Conservation (phyloP, 2,797 vertebrate genomes). For the Okamejei kenojei region DNA sequence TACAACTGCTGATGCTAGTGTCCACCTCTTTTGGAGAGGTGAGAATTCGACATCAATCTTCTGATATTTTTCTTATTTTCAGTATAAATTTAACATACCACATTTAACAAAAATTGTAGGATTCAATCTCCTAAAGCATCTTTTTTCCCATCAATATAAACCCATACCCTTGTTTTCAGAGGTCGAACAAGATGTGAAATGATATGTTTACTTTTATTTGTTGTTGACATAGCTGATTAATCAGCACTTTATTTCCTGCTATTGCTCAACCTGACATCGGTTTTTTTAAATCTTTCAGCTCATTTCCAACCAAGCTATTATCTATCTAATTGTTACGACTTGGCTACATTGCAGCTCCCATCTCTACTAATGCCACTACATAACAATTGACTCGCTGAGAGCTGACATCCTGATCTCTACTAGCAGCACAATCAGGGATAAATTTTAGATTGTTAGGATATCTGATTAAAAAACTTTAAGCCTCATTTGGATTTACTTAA, state of each 20-base stretch:
- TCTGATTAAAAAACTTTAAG: too few species aligned
- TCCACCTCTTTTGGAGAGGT: conserved; percentile 96
- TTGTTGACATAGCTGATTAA: background rate
- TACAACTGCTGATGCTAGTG: conserved; percentile 93
- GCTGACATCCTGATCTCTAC: too few species aligned
- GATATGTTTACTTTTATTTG: background rate
- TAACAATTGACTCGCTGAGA: too few species aligned
- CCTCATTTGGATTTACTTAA: too few species aligned
- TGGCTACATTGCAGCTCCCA: too few species aligned
- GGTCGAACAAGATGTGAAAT: background rate
- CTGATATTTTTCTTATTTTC: background rate
- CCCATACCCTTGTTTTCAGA: background rate
- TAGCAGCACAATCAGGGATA: too few species aligned
- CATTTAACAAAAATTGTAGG: background rate
- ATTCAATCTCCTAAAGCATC: background rate
- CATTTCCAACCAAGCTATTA: too few species aligned
- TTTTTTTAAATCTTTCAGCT: too few species aligned
- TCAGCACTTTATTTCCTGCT: background rate
- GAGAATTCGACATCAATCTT: conserved; percentile 40
- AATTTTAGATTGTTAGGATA: too few species aligned
- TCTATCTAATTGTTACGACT: too few species aligned
- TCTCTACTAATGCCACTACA: too few species aligned
- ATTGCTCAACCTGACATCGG: too few species aligned
- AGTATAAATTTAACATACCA: background rate
- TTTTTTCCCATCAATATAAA: background rate